These are phyloP conservation scores for Drosophila seguyi DNA, from an alignment of 1,140 invertebrate species.

Conservation along the genomic window DNA sequence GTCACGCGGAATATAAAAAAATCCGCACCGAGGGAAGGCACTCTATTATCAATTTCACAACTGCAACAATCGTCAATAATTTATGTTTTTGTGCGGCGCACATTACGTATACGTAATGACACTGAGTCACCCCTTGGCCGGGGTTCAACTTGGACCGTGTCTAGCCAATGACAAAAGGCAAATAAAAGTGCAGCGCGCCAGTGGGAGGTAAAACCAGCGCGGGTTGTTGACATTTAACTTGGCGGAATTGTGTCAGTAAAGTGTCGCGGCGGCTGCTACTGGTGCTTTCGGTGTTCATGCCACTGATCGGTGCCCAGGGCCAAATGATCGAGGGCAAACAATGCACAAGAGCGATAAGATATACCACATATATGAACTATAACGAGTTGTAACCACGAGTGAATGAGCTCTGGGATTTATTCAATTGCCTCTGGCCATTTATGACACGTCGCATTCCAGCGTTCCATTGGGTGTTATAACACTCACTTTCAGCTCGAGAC, in stretches of 20 bases:
- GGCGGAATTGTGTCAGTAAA: conserved; percentile 48
- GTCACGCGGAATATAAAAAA: not conserved
- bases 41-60: conserved; percentile 52
- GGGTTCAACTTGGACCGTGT: conserved; percentile 27
- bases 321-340: conserved; percentile 55
- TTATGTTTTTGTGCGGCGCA: conserved; percentile 25
- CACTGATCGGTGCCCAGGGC: conserved; percentile 44
- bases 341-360: conserved; percentile 57
- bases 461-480: not conserved
- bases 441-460: conserved; percentile 29
- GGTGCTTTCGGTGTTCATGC: conserved; percentile 26
- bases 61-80: conserved; percentile 30
- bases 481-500: not conserved
- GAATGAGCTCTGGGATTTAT: conserved; percentile 16
- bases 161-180: conserved; percentile 11
- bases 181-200: conserved; percentile 11
- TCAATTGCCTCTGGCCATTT: conserved; percentile 9
- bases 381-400: conserved; percentile 3
- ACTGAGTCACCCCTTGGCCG: conserved; percentile 42
- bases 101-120: conserved; percentile 25
- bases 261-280: conserved; percentile 15
- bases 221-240: conserved; percentile 40
- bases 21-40: not conserved
- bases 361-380: not conserved
- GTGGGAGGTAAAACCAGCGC: conserved; percentile 9